phyloP scores from a whole-genome alignment of 2,797 vertebrate species.

The Spinus olivaceus region DNA sequence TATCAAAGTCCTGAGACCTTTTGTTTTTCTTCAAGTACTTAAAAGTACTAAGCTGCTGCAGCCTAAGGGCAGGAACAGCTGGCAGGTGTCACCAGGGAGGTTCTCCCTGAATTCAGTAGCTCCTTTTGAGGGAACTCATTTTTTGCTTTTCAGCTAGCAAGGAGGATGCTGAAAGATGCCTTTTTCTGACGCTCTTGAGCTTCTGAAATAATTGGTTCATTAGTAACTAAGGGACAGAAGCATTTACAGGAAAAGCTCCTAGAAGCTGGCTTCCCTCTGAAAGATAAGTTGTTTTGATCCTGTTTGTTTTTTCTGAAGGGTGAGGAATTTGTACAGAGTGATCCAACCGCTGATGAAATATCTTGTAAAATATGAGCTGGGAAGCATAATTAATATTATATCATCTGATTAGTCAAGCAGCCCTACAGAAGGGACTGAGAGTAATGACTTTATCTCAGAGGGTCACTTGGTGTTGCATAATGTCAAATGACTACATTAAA shows the following conservation, averaged over 20 bases:
- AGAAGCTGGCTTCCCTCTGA: background rate
- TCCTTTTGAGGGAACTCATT: background rate
- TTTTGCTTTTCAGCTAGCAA: background rate
- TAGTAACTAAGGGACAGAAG: slow-evolving; percentile 39
- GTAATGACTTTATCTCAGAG: background rate
- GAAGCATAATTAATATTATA: background rate
- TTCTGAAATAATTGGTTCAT: background rate
- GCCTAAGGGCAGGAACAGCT: background rate
- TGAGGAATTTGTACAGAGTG: background rate
- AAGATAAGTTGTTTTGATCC: background rate
- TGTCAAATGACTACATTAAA: background rate
- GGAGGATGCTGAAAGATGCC: background rate
- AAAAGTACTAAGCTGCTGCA: background rate
- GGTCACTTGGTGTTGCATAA: background rate
- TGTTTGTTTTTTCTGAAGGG: background rate
- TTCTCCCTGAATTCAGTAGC: background rate
- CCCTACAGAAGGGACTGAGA: background rate
- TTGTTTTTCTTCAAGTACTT: background rate
- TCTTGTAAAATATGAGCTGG: background rate
- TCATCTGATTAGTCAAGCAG: background rate
- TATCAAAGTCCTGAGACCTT: fast-evolving
- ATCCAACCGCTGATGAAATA: background rate
- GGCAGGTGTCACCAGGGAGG: background rate
- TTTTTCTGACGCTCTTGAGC: background rate
- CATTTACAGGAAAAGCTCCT: slow-evolving; percentile 9